Evolutionary conservation across 2,888 invertebrate species (phyloP), one percentile per base, ranked within the genome.

Genomic region (Silvanus unidentatus): DNA sequence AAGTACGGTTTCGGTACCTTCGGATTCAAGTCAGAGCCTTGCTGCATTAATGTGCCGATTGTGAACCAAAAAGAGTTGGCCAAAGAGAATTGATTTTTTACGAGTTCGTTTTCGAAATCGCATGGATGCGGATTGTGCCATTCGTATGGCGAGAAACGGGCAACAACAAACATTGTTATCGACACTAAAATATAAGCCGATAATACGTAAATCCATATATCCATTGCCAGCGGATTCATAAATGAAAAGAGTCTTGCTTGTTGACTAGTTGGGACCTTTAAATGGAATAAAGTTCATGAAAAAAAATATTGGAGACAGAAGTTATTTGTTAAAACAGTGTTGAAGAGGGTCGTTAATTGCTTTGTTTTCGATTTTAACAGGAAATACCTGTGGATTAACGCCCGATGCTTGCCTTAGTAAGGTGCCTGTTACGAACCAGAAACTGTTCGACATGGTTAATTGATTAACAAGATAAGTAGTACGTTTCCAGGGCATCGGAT

Each of bases 1-100:
- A n/a, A n/a, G n/a, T n/a, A n/a, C n/a, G n/a, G n/a, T n/a, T n/a
- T n/a, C n/a, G n/a, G 48, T 64, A 82, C 82, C 78, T 79, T 88
- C 2, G 91, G 91, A 69, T 86, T 86, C 43, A 86, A 73, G 62
- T 85, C 85, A 35, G 84, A 84, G 54, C 88, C 87, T 70, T 90
- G 89, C 62, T 89, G 89, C 84, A 92, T 88, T 40, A 92, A 75
- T 1, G 89, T 89, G n/a, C 89, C 90, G 43, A 89, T 86, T 15
- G 88, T 85, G 70, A 90, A 90, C 90, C 90, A 91, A 68, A 91
- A 86, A 61, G 86, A 85, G 70, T 92, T 90, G 22, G 86, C 78
- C 52, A 91, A 71, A 14, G 86, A 84, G 68, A 92, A 92, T 64
- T 89, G 87, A 71, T 90, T 91, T 66, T 85, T 83, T 35, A 80